Evolutionary conservation across 2,888 invertebrate genomes (phyloP), one percentile per base, ranked within the genome.

Genomic region (Apodemia duryi): DNA sequence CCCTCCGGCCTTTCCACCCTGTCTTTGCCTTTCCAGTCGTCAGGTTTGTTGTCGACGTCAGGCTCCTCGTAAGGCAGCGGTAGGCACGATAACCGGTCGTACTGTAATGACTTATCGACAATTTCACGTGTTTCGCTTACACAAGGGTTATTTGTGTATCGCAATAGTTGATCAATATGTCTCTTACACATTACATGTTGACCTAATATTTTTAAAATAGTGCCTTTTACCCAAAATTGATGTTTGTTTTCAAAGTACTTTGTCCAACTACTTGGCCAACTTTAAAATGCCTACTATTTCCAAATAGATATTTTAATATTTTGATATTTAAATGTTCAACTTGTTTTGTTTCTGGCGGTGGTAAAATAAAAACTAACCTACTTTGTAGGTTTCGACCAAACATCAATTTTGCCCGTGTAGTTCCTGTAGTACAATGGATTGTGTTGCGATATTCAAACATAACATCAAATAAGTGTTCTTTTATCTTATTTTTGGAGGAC

Each of bases 401-500:
- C 62, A 62, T 54, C 60, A 63, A 35, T 38, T 54, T 51, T 52
- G 54, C 63, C 21, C 54, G 63, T 52, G 63, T 35, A 21, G 21
- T n/a, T 35, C 38, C 35, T 1, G 52, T 63, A 52, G 21, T n/a
- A 21, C 21, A 21, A 32, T 71, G 67, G 10, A 67, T 61, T 5
- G 69, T 35, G 21, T 72, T 68, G 2, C 70, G 61, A 21, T 69
- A 70, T 61, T 69, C 70, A 63, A 67, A 69, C 28, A 72, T 38
- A 60, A 63, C 68, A 61, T 72, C 68, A 6, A 64, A 10, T 54
- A 54, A 28, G 2, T 54, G 29, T 3, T 54, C 54, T 10, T 54
- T 29, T 54, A 54, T 46, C 65, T 63, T 54, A 64, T 63, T 61
- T 32, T 61, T 46, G 66, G 54, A 35, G 57, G 54, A 54, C 10